phyloP scores from a whole-genome alignment of 2,113 vertebrate genomes.

The Toxotes chatareus region DNA sequence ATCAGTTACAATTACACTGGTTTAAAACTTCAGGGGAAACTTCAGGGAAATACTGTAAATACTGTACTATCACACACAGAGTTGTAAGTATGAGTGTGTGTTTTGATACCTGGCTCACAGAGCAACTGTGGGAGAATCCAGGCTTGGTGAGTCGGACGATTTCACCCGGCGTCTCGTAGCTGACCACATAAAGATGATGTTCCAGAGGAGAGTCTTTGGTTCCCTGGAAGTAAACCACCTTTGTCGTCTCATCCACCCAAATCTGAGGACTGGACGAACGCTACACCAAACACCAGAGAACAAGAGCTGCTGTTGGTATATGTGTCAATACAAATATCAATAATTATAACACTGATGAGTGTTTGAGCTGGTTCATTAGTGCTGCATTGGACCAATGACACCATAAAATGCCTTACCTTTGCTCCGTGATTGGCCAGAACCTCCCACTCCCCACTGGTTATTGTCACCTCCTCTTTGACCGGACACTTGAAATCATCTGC shows the following conservation, averaged over 20 bases:
- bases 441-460: conserved; percentile 95
- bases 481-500: conserved; percentile 92
- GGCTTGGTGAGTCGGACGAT: conserved; percentile 91
- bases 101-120: conserved; percentile 90
- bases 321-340: not conserved
- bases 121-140: conserved; percentile 95
- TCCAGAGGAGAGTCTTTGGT: conserved; percentile 94
- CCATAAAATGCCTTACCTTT: conserved; percentile 84
- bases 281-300: conserved; percentile 43
- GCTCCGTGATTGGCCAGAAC: conserved; percentile 93
- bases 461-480: conserved; percentile 90
- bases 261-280: conserved; percentile 83
- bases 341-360: not conserved
- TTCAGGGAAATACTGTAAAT: too few relatives aligned
- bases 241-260: conserved; percentile 93
- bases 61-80: too few relatives aligned
- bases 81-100: not conserved
- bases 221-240: conserved; percentile 95
- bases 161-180: conserved; percentile 89
- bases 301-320: not conserved
- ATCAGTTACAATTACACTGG: too few relatives aligned
- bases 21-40: too few relatives aligned
- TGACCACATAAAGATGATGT: conserved; percentile 94
- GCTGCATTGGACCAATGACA: not conserved
- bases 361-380: not conserved